Percentiles rank a stretch among this genome's conserved stretches.
phyloP scores from a whole-genome alignment of 2,797 vertebrate genomes.

The Mycteria americana region DNA sequence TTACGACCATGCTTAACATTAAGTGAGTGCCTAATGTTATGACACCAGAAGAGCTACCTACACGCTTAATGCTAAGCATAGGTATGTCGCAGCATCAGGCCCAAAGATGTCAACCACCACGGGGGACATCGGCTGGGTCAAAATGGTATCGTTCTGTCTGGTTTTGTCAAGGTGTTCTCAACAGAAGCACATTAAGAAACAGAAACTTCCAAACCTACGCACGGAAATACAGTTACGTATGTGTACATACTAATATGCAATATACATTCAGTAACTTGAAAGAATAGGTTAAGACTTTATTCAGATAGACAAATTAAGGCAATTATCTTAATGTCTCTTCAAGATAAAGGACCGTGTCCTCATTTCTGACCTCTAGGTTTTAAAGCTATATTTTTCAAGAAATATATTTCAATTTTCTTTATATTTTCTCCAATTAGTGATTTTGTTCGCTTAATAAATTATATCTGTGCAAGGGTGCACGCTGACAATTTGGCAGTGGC shows the following conservation, averaged over 20 bases:
- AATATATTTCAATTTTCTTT: constrained; percentile 33
- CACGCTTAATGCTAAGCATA: neutral
- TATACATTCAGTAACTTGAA: constrained; percentile 71
- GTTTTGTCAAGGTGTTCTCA: constrained; percentile 40
- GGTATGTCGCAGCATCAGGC: constrained; percentile 38
- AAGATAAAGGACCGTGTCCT: constrained; percentile 62
- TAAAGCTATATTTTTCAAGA: constrained; percentile 68
- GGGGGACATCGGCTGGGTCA: neutral
- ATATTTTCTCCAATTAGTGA: constrained; percentile 15
- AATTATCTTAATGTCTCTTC: constrained; percentile 58
- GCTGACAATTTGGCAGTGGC: constrained; percentile 50
- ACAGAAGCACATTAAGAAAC: constrained; percentile 60
- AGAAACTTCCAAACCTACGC: constrained; percentile 59
- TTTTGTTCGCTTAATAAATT: constrained; percentile 30
- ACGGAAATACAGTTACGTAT: constrained; percentile 51
- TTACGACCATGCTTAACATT: neutral
- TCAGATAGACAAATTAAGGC: constrained; percentile 70
- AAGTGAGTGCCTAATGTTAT: neutral
- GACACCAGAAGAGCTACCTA: constrained; percentile 18
- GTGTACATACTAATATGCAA: constrained; percentile 60
- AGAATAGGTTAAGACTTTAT: constrained; percentile 69
- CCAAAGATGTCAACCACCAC: neutral
- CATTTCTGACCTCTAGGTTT: constrained; percentile 57
- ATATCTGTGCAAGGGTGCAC: constrained; percentile 11
- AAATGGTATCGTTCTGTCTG: neutral